phyloP scores from a whole-genome alignment of 1,140 invertebrate species.

The Ericerus pela region DNA sequence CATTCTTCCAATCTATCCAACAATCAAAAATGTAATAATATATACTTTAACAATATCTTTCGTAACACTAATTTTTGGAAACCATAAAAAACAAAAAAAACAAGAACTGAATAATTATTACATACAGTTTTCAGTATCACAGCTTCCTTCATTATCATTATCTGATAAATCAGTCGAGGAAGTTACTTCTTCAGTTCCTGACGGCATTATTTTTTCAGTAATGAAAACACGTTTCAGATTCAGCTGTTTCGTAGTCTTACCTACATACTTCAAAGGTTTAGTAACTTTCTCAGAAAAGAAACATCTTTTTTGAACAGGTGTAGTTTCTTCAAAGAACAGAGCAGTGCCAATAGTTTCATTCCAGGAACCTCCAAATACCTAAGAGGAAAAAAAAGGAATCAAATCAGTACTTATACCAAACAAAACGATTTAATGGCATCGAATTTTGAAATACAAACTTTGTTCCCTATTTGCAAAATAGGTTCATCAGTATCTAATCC shows the following conservation, averaged over 20 bases:
- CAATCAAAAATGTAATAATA: no score
- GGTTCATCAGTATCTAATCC: constrained; percentile 21
- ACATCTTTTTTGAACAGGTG: constrained; percentile 6
- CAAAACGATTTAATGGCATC: not conserved
- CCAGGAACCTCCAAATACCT: constrained; percentile 22
- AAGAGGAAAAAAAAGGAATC: constrained; percentile 13
- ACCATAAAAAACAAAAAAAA: no score
- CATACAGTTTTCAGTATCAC: no score
- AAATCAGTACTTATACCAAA: constrained; percentile 1
- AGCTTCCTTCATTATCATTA: no score
- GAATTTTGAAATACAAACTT: constrained; percentile 17
- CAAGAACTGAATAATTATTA: no score
- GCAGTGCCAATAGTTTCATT: constrained; percentile 21
- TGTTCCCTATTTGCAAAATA: constrained; percentile 20
- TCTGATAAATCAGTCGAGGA: no score
- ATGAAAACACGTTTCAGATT: constrained; percentile 22
- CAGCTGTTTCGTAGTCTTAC: constrained; percentile 20
- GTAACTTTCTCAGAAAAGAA: constrained; percentile 17
- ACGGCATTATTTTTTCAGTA: constrained; percentile 25
- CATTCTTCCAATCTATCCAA: no score
- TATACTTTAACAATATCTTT: no score
- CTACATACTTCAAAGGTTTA: constrained; percentile 16
- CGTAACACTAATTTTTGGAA: no score
- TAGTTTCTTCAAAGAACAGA: constrained; percentile 20
- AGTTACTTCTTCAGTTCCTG: no score